Evolutionary conservation across 2,797 vertebrate genomes (phyloP).

Genomic region (Hemitrygon akajei): DNA sequence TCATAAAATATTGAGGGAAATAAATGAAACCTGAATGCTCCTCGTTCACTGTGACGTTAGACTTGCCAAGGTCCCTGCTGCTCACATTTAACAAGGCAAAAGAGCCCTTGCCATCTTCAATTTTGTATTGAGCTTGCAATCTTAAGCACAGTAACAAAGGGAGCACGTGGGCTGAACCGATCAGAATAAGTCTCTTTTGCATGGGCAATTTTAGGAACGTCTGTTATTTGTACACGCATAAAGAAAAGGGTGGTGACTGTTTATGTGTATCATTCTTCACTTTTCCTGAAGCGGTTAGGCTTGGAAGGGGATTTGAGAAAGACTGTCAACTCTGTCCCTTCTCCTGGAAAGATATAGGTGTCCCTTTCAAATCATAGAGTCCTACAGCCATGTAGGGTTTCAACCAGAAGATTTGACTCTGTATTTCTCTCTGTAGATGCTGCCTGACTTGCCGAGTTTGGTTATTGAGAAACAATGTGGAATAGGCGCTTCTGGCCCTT

Average conservation of each 20-base stretch:
- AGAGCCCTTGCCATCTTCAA: conserved; percentile 26
- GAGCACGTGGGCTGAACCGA: not conserved
- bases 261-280: not conserved
- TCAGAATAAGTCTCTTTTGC: not conserved
- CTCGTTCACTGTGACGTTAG: not conserved
- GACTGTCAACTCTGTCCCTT: no score
- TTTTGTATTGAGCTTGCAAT: conserved; percentile 12
- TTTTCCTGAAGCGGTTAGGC: not conserved
- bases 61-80: conserved; percentile 20
- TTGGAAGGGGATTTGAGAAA: not conserved
- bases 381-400: no score
- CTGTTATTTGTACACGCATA: not conserved
- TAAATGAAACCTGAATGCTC: conserved; percentile 46
- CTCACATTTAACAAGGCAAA: conserved; percentile 30
- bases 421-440: no score
- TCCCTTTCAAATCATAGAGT: no score
- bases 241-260: not conserved
- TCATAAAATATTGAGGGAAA: conserved; percentile 56
- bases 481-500: no score
- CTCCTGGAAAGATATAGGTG: not conserved
- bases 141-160: not conserved
- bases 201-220: not conserved
- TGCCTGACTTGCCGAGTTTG: no score
- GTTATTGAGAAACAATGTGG: no score
- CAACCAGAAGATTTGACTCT: no score